These are phyloP conservation scores for Pseudonaja textilis DNA, from an alignment of 2,113 vertebrate species.

Conservation along the genomic window DNA sequence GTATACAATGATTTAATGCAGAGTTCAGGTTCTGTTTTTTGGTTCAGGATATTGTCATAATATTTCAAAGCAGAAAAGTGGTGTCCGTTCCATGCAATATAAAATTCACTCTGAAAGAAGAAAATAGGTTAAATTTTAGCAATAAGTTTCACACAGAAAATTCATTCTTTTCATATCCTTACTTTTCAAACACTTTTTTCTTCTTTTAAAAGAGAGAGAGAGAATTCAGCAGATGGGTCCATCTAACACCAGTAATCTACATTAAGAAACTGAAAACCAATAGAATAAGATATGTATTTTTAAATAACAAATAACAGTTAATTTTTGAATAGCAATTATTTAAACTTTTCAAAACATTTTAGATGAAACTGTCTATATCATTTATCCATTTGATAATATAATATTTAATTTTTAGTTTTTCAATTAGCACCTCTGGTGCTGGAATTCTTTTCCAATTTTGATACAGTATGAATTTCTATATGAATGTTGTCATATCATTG, in stretches of 20 bases:
- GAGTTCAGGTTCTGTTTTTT: slow-evolving; percentile 35
- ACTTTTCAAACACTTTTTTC: not conserved
- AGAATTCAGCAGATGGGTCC: not conserved
- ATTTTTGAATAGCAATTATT: not conserved
- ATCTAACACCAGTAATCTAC: not conserved
- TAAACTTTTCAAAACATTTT: not conserved
- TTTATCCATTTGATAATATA: not conserved
- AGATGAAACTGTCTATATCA: not conserved
- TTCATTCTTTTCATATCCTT: not conserved
- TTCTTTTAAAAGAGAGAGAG: not conserved
- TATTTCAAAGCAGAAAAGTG: slow-evolving; percentile 24
- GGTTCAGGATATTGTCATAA: slow-evolving; percentile 38
- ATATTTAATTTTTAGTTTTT: not conserved
- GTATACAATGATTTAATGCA: slow-evolving; percentile 44
- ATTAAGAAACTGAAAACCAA: not conserved
- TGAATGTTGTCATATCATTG: not conserved
- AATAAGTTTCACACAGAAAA: slow-evolving; percentile 19
- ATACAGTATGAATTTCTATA: slow-evolving; percentile 4
- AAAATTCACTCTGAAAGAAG: slow-evolving; percentile 15
- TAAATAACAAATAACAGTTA: not conserved
- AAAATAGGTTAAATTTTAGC: slow-evolving; percentile 11
- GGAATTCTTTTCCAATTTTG: not conserved
- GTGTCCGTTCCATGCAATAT: not conserved
- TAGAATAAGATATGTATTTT: not conserved
- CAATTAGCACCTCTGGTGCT: not conserved